Evolutionary conservation across 1,140 invertebrate genomes (phyloP).

Genomic region (Eriosoma lanigerum): DNA sequence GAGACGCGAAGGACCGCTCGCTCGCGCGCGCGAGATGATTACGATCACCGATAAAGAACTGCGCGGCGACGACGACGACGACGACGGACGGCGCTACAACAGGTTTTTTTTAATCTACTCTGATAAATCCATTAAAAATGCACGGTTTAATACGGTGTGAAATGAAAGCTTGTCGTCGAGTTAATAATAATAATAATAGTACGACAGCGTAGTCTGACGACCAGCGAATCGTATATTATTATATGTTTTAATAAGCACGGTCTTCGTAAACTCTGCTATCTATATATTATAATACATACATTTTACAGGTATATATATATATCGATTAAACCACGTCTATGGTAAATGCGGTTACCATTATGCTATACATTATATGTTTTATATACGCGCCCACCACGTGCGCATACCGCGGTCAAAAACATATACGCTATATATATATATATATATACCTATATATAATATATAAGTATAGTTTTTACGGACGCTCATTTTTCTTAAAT

Average conservation of each 20-base stretch:
- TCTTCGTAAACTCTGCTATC: background rate
- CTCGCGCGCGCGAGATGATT: background rate
- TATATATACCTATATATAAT: background rate
- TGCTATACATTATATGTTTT: background rate
- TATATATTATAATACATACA: background rate
- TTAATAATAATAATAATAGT: too few species aligned
- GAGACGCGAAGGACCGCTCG: background rate
- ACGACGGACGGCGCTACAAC: constrained; percentile 38
- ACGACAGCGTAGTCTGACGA: constrained; percentile 20
- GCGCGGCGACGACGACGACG: background rate
- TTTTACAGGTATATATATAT: too few species aligned
- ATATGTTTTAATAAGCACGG: background rate
- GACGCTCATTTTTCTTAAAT: background rate
- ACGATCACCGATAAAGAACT: constrained; percentile 21
- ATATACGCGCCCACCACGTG: background rate
- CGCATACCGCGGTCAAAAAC: background rate
- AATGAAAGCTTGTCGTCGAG: constrained; percentile 51
- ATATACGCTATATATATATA: too few species aligned
- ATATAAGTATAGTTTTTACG: background rate
- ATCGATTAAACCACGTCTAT: too few species aligned
- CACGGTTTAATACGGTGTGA: constrained; percentile 23
- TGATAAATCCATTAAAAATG: constrained; percentile 39
- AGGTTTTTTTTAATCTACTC: constrained; percentile 42
- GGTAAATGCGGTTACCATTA: background rate
- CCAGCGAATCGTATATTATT: constrained; percentile 2